A percentile compares a stretch with the other conserved stretches of the same genome.
These are phyloP conservation scores for Bolinopsis microptera DNA, from an alignment of 37 sponge, comb jelly and placozoan genomes.

Conservation along the genomic window DNA sequence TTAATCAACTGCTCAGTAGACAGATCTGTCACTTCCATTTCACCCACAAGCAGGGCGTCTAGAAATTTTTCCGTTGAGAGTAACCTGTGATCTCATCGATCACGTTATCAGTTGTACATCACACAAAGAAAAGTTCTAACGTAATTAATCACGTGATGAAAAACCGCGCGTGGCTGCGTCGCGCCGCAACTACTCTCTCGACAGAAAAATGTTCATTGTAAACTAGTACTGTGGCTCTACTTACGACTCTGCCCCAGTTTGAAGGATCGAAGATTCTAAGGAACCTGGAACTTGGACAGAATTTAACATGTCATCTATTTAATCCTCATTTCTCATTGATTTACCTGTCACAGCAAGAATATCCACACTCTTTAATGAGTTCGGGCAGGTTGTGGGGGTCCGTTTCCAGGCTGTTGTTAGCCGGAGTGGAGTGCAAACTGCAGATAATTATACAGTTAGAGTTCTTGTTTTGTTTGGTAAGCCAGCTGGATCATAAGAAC, in stretches of 20 bases:
- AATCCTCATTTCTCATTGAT: background rate
- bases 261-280: background rate
- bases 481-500: no score
- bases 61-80: background rate
- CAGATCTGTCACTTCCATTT: no score
- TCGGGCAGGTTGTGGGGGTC: slow-evolving; percentile 53
- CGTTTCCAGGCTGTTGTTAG: background rate
- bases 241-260: background rate
- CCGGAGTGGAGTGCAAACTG: background rate
- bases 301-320: no score
- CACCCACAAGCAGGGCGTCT: no score
- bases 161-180: background rate
- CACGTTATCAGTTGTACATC: background rate
- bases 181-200: background rate
- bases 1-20: background rate
- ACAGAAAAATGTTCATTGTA: background rate
- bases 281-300: background rate
- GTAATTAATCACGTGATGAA: background rate
- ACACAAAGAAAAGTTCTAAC: background rate
- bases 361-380: slow-evolving; percentile 52
- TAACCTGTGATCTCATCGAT: background rate
- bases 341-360: slow-evolving; percentile 57
- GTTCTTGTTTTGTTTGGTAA: no score
- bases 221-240: background rate
- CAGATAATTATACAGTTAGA: no score